A percentile compares a stretch with the other conserved stretches of the same genome.
Evolutionary conservation across 2,113 vertebrate species (phyloP).

Genomic region (Gambusia holbrooki): DNA sequence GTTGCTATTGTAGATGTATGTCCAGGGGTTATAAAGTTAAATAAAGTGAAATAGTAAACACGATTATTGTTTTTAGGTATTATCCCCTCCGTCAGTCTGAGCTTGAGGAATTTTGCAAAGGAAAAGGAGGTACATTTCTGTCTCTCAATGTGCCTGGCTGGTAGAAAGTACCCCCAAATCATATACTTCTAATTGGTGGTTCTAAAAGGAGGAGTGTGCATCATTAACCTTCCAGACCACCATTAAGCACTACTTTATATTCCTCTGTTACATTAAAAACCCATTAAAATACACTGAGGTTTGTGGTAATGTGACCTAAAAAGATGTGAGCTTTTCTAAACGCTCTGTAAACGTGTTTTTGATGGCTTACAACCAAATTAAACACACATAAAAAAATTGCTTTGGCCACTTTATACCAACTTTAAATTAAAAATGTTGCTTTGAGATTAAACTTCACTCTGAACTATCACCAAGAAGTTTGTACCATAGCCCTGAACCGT

Average conservation of each 20-base stretch:
- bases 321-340: no score
- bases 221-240: background rate
- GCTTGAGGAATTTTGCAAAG: background rate
- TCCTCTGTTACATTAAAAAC: background rate
- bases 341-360: no score
- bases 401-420: background rate
- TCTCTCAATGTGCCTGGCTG: background rate
- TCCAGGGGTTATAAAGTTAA: background rate
- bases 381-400: background rate
- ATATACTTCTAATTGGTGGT: background rate
- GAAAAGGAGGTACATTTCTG: background rate
- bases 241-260: background rate
- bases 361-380: no score
- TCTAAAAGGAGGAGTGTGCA: background rate
- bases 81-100: background rate
- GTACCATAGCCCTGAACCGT: background rate
- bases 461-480: background rate
- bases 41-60: background rate
- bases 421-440: no score
- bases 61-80: background rate
- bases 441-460: background rate
- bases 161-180: background rate
- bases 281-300: background rate
- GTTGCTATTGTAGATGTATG: background rate
- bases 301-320: background rate